These are phyloP conservation scores for Esperia sulphurella DNA, from an alignment of 2,888 invertebrate species.

Conservation along the genomic window DNA sequence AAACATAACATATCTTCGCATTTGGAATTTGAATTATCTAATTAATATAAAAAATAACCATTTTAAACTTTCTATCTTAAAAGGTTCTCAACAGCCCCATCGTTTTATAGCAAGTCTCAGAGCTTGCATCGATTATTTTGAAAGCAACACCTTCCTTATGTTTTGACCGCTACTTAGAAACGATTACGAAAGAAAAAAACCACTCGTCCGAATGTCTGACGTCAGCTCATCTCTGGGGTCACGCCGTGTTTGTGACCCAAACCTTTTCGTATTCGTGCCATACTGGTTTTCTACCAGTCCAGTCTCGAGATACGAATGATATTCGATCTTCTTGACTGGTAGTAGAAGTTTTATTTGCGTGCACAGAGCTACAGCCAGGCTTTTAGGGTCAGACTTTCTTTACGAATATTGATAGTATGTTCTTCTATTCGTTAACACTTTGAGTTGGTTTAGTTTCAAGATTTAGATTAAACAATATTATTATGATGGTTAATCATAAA, in stretches of 20 bases:
- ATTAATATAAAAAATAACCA: too few species aligned
- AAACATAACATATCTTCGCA: too few species aligned
- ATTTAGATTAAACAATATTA: not conserved
- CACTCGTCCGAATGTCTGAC: slow-evolving; percentile 30
- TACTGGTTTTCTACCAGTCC: slow-evolving; percentile 59
- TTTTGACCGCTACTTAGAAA: slow-evolving; percentile 9
- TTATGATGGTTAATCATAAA: too few species aligned
- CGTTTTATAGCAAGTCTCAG: not conserved
- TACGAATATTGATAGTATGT: slow-evolving; percentile 29
- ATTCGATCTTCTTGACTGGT: slow-evolving; percentile 31
- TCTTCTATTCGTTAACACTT: slow-evolving; percentile 17
- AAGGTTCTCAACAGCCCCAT: not conserved
- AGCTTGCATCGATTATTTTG: slow-evolving; percentile 2
- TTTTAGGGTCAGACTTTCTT: slow-evolving; percentile 42
- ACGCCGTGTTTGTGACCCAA: slow-evolving; percentile 65
- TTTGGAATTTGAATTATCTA: too few species aligned
- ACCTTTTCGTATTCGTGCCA: slow-evolving; percentile 55
- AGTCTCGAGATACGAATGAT: slow-evolving; percentile 20
- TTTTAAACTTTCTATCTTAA: too few species aligned
- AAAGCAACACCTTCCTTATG: slow-evolving; percentile 6
- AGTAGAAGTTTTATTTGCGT: slow-evolving; percentile 34
- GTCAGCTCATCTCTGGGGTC: slow-evolving; percentile 46
- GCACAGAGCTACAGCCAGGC: slow-evolving; percentile 6
- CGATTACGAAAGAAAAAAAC: slow-evolving; percentile 48
- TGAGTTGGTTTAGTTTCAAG: not conserved